Base-by-base conservation (phyloP, 2,113 vertebrate genomes). In the Sturnira hondurensis region DNA sequence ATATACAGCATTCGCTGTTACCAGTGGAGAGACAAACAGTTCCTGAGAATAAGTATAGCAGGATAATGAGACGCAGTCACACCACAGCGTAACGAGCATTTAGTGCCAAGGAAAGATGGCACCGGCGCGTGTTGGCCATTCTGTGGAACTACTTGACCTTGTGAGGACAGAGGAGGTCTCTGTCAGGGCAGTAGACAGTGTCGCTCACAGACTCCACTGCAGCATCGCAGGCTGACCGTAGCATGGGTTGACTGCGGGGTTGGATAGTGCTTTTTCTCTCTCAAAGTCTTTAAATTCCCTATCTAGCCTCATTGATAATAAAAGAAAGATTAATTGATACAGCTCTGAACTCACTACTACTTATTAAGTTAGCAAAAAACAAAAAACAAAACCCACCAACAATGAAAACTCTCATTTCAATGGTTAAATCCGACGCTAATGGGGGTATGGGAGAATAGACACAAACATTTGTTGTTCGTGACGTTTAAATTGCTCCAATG, bases 331-430 rank as follows among this genome's bases (percentile, higher is more conserved):
- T 83, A 36, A 13, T 17, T 33, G 28, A 73, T 88, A 87, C 36
- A 89, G 70, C 17, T 63, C n/a, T 86, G 54, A 82, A 26, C 67
- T 90, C 77, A 19, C 33, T 52, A 45, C 28, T 89, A 20, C 31
- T 96, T 80, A 76, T n/a, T 91, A 89, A 86, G 76, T 87, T 58
- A n/a, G 22, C 16, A 87, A 65, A 77, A 50, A 45, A 56, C n/a
- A n/a, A n/a, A n/a, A n/a, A n/a, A n/a, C n/a, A n/a, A n/a, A n/a
- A n/a, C n/a, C n/a, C n/a, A n/a, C n/a, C n/a, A 45, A 33, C 81
- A 41, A 17, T 36, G n/a, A n/a, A 8, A 47, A 47, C 50, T 16
- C 50, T 65, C 73, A 13, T 74, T 31, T 78, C 13, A n/a, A 1
- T 63, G 26, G 20, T 26, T 58, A 80, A 94, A 83, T 36, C 16